Conservation (phyloP, 2,113 vertebrate species). For the Hydropotes inermis region DNA sequence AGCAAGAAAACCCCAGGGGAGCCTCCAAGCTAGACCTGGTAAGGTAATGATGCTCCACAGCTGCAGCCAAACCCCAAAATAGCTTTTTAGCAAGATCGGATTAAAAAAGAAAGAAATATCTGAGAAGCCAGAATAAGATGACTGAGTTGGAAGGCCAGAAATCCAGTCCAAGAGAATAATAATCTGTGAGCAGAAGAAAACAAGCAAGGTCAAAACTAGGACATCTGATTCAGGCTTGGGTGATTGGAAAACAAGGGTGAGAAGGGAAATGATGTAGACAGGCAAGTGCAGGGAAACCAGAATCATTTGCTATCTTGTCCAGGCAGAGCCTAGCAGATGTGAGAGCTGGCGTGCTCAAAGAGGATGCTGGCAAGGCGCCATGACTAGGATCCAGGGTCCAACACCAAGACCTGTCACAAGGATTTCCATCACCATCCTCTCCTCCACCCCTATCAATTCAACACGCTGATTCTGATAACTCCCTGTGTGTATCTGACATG, state of each 20-base stretch:
- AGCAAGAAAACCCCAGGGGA: neutral
- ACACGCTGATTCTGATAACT: neutral
- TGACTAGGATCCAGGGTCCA: neutral
- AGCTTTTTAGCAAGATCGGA: neutral
- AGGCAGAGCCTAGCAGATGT: neutral
- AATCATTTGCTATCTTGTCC: neutral
- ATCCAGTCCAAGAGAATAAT: neutral
- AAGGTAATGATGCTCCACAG: neutral
- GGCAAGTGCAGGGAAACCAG: neutral
- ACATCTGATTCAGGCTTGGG: neutral
- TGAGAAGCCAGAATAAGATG: neutral
- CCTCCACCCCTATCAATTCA: too few relatives aligned
- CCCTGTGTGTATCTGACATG: neutral
- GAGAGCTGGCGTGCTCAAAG: neutral
- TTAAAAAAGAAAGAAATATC: neutral
- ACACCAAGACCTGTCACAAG: rapidly evolving
- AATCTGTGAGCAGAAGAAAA: neutral
- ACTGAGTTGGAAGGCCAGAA: neutral
- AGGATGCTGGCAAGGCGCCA: neutral
- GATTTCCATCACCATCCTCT: rapidly evolving
- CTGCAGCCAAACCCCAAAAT: neutral
- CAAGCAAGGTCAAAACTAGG: neutral
- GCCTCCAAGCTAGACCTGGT: neutral
- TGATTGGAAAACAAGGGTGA: too few relatives aligned
- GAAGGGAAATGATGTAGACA: neutral